phyloP scores from a whole-genome alignment of 2,113 vertebrate genomes.

The Mastomys coucha region DNA sequence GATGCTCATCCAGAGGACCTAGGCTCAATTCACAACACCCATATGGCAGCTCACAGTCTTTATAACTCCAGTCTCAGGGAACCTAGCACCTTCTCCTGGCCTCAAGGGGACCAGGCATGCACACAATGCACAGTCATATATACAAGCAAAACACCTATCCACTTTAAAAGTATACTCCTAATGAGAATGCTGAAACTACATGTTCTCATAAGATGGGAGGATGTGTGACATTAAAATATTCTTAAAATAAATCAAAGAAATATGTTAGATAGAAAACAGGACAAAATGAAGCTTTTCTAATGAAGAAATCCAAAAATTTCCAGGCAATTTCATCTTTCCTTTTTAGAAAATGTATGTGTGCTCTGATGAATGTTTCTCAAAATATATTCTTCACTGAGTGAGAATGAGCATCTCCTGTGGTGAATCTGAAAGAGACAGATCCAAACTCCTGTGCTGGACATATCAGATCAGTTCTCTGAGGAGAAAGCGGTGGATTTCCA shows the following conservation, averaged over 20 bases:
- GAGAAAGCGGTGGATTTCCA: neutral
- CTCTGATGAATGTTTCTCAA: neutral
- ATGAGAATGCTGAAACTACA: neutral
- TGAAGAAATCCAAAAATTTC: neutral
- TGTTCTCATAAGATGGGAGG: neutral
- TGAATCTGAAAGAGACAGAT: neutral
- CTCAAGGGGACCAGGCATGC: neutral
- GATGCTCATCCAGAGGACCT: too few species aligned
- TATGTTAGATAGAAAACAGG: neutral
- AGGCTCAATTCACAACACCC: neutral
- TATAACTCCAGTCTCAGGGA: neutral
- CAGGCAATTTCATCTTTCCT: conserved; percentile 5
- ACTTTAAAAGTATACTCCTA: neutral
- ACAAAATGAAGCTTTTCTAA: neutral
- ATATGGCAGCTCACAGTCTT: neutral
- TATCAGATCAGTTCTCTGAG: neutral
- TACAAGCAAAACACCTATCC: neutral
- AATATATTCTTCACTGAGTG: neutral
- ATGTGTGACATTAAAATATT: neutral
- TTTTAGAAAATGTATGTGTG: neutral
- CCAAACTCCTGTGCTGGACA: neutral
- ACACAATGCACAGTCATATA: neutral
- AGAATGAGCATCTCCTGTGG: neutral
- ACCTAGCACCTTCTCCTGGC: neutral
- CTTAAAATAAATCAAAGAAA: conserved; percentile 27